Percentiles rank a stretch among this genome's conserved stretches.
Evolutionary conservation across 2,888 invertebrate genomes (phyloP).

Genomic region (Eupithecia pulchellata): DNA sequence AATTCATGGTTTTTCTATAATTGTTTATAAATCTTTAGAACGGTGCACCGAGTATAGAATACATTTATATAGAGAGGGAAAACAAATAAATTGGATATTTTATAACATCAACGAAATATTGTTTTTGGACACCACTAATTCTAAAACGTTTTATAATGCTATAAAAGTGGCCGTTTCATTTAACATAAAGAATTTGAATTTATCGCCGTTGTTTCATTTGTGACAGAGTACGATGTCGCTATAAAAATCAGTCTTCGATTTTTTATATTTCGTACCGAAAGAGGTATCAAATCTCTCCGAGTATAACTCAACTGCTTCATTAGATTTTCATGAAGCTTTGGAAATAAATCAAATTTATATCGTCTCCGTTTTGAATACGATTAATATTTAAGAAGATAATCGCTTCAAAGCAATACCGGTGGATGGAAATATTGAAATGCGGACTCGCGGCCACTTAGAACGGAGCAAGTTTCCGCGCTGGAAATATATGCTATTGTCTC

Average conservation of each 20-base stretch:
- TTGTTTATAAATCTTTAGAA: constrained; percentile 32
- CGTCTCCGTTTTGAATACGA: constrained; percentile 45
- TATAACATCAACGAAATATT: constrained; percentile 64
- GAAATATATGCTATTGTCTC: constrained; percentile 83
- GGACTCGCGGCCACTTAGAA: constrained; percentile 68
- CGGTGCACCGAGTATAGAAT: not conserved
- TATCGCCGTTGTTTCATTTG: constrained; percentile 71
- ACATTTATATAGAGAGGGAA: constrained; percentile 44
- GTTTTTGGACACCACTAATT: constrained; percentile 65
- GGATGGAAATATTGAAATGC: constrained; percentile 70
- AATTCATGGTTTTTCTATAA: constrained; percentile 20
- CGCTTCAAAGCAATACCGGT: constrained; percentile 54
- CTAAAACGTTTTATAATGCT: constrained; percentile 65
- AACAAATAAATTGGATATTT: constrained; percentile 62
- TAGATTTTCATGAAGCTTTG: constrained; percentile 50
- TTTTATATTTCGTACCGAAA: constrained; percentile 59
- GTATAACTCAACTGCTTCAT: constrained; percentile 52
- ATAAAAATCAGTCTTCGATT: constrained; percentile 64
- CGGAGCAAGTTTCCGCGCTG: constrained; percentile 77
- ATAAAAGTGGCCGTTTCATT: constrained; percentile 70
- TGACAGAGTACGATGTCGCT: constrained; percentile 61
- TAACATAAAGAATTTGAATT: constrained; percentile 72
- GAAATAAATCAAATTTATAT: constrained; percentile 53
- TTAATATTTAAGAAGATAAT: constrained; percentile 62
- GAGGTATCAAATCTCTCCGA: constrained; percentile 53